These are phyloP conservation scores for Sphenopsis melanotis DNA, from an alignment of 2,797 vertebrate species.

Conservation along the genomic window DNA sequence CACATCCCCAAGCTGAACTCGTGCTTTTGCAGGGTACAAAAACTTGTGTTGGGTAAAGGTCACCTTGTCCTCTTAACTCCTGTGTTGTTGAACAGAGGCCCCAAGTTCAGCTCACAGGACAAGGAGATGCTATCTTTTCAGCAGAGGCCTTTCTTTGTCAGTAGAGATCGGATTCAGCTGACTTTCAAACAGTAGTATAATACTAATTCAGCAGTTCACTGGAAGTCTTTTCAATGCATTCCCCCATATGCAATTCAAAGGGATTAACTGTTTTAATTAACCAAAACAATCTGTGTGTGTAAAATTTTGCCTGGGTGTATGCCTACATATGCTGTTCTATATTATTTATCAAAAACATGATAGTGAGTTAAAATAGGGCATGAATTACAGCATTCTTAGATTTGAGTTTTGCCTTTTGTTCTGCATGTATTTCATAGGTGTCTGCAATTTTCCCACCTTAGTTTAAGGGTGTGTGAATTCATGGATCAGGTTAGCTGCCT, in stretches of 20 bases:
- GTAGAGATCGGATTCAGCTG: not conserved
- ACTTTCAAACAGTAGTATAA: not conserved
- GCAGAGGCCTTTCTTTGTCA: not conserved
- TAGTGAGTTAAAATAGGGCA: not conserved
- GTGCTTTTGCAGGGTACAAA: not conserved
- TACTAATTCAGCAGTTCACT: not conserved
- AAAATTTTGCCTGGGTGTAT: not conserved
- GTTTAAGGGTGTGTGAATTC: not conserved
- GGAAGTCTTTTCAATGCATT: not conserved
- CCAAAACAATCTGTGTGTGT: not conserved
- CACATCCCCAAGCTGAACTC: not conserved
- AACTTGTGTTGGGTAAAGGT: not conserved
- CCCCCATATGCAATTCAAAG: not conserved
- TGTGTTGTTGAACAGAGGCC: not conserved
- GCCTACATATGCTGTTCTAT: not conserved
- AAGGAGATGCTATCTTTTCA: not conserved
- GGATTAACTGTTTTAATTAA: not conserved
- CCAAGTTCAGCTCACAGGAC: not conserved
- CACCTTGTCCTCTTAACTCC: not conserved
- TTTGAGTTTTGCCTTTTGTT: not conserved
- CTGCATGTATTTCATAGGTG: accelerated
- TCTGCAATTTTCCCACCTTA: not conserved
- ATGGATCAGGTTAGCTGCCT: not conserved
- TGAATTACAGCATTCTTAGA: not conserved
- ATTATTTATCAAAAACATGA: not conserved